Base-by-base conservation (phyloP, 2,113 vertebrate genomes). In the Scortum barcoo region DNA sequence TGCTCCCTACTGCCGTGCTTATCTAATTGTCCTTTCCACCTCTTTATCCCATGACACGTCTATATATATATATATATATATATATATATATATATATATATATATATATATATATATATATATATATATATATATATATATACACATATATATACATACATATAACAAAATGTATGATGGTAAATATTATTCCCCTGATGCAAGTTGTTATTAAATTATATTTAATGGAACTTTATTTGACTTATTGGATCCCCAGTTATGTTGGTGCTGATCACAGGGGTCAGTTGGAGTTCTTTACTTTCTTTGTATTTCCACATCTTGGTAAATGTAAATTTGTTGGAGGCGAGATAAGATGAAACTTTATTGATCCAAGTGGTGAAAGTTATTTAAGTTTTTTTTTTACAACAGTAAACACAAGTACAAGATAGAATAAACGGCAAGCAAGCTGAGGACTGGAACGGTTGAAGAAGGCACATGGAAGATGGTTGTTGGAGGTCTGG, bases 341-440 rank as follows among this genome's bases (percentile, higher is more conserved):
- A 48, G 30, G 78, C 73, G 42, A 75, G 63, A 85, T 24, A 33
- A 76, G 65, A 78, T 80, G 53, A 82, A 81, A 76, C 53, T 84
- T 61, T 73, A 80, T 83, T 83, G 80, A 87, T 81, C 61, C 46
- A 4, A 50, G 11, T 14, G 20, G 54, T n/a, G 40, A 69, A 86
- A 56, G 40, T 82, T n/a, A 71, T 89, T 80, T 48, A 11, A 77
- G 30, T 20, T 60, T 72, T 80, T 20, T 60, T 72, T 80, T 65
- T 78, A 44, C 78, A 53, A 72, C 28, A 57, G 14, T 76, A 79
- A 87, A 78, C 50, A 72, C 44, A 61, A 71, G 54, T 57, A 42
- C 24, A 48, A 24, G 22, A 72, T 62, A 33, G 4, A 61, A 36
- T 7, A 63, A 7, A 50, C 11, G 22, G 48, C 48, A 17, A 50